Conservation (phyloP, 2,113 vertebrate species). For the Sylvia atricapilla region DNA sequence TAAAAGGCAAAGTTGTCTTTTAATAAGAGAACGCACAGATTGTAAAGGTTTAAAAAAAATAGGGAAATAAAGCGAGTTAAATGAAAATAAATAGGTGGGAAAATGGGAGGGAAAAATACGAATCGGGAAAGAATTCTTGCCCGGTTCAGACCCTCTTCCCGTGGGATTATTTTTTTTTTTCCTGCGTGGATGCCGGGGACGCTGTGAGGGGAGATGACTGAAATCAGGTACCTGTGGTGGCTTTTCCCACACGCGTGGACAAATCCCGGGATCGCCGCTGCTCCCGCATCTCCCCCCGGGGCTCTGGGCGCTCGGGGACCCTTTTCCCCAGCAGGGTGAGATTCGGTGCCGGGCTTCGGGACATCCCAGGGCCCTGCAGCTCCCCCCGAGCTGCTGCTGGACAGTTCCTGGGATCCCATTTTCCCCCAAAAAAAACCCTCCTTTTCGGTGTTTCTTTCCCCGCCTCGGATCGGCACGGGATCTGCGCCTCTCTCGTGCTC, state of each 20-base stretch:
- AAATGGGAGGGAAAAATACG: fast-evolving
- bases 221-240: neutral
- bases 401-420: neutral
- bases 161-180: neutral
- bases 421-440: fast-evolving
- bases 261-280: neutral
- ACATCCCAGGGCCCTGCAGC: fast-evolving
- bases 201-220: fast-evolving
- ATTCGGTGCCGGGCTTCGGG: fast-evolving
- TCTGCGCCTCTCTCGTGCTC: neutral
- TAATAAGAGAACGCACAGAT: neutral
- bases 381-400: neutral
- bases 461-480: fast-evolving
- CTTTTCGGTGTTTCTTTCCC: neutral
- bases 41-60: neutral
- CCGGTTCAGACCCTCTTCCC: fast-evolving
- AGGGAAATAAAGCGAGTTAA: neutral
- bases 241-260: fast-evolving
- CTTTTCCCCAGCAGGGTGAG: neutral
- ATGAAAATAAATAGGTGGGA: neutral
- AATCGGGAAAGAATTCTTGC: neutral
- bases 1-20: neutral
- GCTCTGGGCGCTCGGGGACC: fast-evolving
- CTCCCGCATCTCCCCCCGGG: neutral
- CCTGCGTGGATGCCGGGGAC: fast-evolving